Base-by-base conservation (phyloP, 2,113 vertebrate species). In the Notarius lentiginosus region DNA sequence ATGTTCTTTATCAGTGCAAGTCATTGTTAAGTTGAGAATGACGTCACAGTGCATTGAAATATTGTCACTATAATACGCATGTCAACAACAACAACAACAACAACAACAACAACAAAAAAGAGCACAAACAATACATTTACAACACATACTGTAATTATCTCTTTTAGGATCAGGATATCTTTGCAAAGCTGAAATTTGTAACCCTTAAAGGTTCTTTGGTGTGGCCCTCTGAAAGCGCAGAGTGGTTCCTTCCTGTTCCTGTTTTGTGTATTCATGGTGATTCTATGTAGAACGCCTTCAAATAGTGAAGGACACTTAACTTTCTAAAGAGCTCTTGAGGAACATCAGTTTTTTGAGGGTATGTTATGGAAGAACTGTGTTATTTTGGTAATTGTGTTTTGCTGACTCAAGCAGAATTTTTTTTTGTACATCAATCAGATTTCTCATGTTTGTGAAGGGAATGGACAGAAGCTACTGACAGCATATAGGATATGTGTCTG, bases 401-500 rank as follows among this genome's bases (percentile, higher is more conserved):
- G 56, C 22, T 75, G 79, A 82, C 18, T 53, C 15, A 79, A 76
- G 24, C 34, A 7, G 60, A 79, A 55, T 53, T 81, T 68, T 80
- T 56, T 76, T 73, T 47, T 30, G 61, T 55, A 77, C 60, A 79
- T 60, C 84, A 89, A 89, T 84, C 84, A 84, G 60, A 53, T 55
- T 84, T 86, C 79, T 84, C 68, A 70, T 82, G 66, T 83, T 68
- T 55, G 34, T 79, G 27, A 66, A 79, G 80, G 60, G 56, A 68
- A 55, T 86, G 60, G 56, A 68, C 47, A 65, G 56, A 76, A 80
- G 56, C 58, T 77, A 87, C 81, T 68, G 82, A 53, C 87, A 53
- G 27, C 70, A 55, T 61, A 58, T 79, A 49, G 79, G 68, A 73
- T 87, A 65, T 65, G 88, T 30, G 76, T 91, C 84, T 66, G 87